A percentile compares a stretch with the other conserved stretches of the same genome.
Evolutionary conservation across 2,888 invertebrate species (phyloP).

Genomic region (Nebria brevicollis): DNA sequence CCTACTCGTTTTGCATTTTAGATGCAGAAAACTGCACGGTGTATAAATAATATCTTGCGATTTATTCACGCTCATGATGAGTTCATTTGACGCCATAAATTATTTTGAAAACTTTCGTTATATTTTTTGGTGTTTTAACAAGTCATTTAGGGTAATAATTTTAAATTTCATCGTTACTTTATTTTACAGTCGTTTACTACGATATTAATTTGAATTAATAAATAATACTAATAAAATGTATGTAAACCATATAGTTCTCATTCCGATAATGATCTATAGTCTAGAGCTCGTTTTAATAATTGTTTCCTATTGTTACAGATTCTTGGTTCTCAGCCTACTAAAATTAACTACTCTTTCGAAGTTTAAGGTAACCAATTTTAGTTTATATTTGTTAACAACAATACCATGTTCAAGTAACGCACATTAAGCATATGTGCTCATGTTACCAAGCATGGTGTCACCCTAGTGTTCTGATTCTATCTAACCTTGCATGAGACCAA

Average conservation of each 20-base stretch:
- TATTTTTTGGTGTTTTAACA: neutral
- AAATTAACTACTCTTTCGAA: neutral
- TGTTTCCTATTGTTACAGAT: neutral
- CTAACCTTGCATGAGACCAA: constrained; percentile 19
- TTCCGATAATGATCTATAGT: no score
- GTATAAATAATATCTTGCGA: constrained; percentile 28
- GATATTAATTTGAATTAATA: neutral
- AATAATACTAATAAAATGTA: no score
- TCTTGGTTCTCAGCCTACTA: neutral
- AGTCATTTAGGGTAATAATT: neutral
- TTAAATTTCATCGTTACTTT: neutral
- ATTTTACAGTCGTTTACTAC: neutral
- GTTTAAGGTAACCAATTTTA: neutral
- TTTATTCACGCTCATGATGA: constrained; percentile 37
- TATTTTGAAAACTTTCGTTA: neutral
- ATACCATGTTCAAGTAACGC: neutral
- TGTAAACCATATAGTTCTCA: no score
- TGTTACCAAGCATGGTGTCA: neutral
- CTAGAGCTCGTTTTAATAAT: neutral
- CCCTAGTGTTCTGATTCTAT: neutral
- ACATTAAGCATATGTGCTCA: neutral
- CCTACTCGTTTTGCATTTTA: constrained; percentile 27
- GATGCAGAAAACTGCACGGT: constrained; percentile 2
- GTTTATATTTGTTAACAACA: neutral
- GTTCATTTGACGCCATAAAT: constrained; percentile 31